phyloP scores from a whole-genome alignment of 1,140 invertebrate genomes.

The Anoplophora glabripennis region DNA sequence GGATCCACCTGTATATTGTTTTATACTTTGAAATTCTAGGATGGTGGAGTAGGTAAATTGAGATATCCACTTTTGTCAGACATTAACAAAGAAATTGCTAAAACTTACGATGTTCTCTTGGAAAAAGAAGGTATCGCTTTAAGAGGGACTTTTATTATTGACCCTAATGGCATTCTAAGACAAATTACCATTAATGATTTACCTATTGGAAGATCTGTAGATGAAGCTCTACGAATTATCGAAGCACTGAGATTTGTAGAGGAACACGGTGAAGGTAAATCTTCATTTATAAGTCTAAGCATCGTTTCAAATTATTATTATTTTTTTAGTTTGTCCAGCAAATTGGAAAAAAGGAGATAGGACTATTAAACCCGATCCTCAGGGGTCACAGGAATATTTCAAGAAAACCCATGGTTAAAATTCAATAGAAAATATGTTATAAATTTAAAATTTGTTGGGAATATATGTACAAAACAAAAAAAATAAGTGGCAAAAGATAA shows the following conservation, averaged over 20 bases:
- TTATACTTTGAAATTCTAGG: constrained; percentile 56
- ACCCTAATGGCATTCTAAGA: constrained; percentile 67
- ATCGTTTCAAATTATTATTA: background rate
- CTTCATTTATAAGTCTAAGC: constrained; percentile 3
- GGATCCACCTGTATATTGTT: constrained; percentile 10
- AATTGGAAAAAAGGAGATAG: constrained; percentile 75
- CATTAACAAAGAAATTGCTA: constrained; percentile 84
- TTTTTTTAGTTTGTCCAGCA: constrained; percentile 74
- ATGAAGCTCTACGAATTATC: constrained; percentile 84
- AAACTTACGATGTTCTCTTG: constrained; percentile 84
- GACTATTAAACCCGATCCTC: constrained; percentile 81
- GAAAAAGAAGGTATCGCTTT: constrained; percentile 83
- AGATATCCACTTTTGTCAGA: constrained; percentile 92
- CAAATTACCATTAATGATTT: constrained; percentile 86
- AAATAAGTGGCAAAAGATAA: background rate
- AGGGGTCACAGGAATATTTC: constrained; percentile 78
- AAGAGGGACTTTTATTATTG: constrained; percentile 72
- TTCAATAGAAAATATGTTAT: background rate
- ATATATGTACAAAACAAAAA: background rate
- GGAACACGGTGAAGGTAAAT: constrained; percentile 82
- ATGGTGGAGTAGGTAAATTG: constrained; percentile 87
- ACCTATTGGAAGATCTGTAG: constrained; percentile 89
- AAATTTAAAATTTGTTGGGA: constrained; percentile 1
- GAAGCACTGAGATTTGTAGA: constrained; percentile 93
- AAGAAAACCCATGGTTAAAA: constrained; percentile 45